phyloP scores from a whole-genome alignment of 1,140 invertebrate genomes.

The Drosophila repletoides region DNA sequence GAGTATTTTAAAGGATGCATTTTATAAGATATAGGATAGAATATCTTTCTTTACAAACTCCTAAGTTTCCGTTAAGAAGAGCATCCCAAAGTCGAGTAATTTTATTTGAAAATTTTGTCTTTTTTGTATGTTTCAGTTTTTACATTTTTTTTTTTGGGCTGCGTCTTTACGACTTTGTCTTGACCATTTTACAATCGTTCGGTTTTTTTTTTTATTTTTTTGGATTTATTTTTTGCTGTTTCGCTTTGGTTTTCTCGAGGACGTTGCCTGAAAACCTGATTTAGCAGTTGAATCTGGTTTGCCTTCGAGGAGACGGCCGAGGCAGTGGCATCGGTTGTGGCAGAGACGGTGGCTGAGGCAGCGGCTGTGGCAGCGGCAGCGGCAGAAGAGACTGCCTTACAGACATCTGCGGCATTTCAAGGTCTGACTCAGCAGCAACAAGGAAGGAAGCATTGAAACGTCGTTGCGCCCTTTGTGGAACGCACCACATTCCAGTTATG shows the following conservation, averaged over 20 bases:
- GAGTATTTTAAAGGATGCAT: too few species aligned
- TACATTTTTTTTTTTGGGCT: slow-evolving; percentile 15
- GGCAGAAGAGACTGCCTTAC: slow-evolving; percentile 54
- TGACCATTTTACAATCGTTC: slow-evolving; percentile 64
- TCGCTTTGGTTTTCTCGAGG: slow-evolving; percentile 51
- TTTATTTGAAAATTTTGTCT: neutral
- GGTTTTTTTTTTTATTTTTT: neutral
- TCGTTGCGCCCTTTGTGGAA: slow-evolving; percentile 62
- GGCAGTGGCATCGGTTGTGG: neutral
- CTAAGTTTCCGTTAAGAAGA: neutral
- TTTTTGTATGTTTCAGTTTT: slow-evolving; percentile 4
- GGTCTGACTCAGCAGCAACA: slow-evolving; percentile 71
- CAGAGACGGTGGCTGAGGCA: neutral
- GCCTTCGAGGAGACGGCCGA: slow-evolving; percentile 52
- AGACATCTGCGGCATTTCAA: slow-evolving; percentile 78
- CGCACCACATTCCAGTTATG: slow-evolving; percentile 72
- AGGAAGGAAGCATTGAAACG: slow-evolving; percentile 45
- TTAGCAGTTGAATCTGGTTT: slow-evolving; percentile 66
- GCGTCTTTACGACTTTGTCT: slow-evolving; percentile 30
- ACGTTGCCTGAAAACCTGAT: slow-evolving; percentile 73
- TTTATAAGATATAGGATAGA: too few species aligned
- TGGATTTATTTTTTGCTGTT: slow-evolving; percentile 1
- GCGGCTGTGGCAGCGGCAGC: neutral
- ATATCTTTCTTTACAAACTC: too few species aligned
- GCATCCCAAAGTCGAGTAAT: neutral